A percentile compares a stretch with the other conserved stretches of the same genome.
Evolutionary conservation across 2,888 invertebrate species (phyloP).

Genomic region (Drosophila affinis): DNA sequence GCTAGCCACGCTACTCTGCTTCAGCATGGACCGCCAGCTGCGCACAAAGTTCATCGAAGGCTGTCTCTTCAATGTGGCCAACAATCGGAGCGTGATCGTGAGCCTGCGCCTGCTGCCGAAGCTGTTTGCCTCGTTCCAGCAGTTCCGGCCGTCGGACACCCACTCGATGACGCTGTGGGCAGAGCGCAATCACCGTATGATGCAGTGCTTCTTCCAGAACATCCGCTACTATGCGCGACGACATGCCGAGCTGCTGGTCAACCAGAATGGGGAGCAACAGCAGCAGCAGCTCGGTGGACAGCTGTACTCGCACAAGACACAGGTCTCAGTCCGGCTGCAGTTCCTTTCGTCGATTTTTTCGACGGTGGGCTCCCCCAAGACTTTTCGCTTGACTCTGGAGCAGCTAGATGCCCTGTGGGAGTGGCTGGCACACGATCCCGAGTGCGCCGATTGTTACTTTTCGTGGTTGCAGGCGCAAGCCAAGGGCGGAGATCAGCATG

Average conservation of each 20-base stretch:
- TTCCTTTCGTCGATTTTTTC: conserved; percentile 97
- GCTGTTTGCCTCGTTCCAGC: conserved; percentile 95
- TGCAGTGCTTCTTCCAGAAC: conserved; percentile 95
- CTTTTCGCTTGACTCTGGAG: conserved; percentile 91
- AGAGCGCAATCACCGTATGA: conserved; percentile 95
- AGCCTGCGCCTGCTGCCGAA: conserved; percentile 95
- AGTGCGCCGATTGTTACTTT: conserved; percentile 95
- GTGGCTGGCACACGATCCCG: conserved; percentile 92
- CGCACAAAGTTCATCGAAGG: conserved; percentile 98
- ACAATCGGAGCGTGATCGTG: conserved; percentile 95
- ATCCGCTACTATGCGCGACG: conserved; percentile 88
- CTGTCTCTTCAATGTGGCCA: conserved; percentile 94
- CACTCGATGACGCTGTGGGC: conserved; percentile 96
- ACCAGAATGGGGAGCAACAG: conserved; percentile 74
- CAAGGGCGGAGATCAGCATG: conserved; percentile 96
- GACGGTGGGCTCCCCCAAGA: conserved; percentile 94
- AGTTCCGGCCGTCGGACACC: conserved; percentile 93
- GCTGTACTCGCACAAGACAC: conserved; percentile 91
- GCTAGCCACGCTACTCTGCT: conserved; percentile 93
- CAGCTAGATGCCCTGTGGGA: conserved; percentile 97
- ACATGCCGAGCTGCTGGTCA: conserved; percentile 79
- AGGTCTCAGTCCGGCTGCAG: conserved; percentile 95
- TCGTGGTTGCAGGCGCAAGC: conserved; percentile 97
- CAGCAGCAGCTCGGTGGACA: conserved; percentile 81
- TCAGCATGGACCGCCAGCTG: conserved; percentile 94